phyloP scores from a whole-genome alignment of 2,888 invertebrate genomes.

The Schrankia costaestrigalis region DNA sequence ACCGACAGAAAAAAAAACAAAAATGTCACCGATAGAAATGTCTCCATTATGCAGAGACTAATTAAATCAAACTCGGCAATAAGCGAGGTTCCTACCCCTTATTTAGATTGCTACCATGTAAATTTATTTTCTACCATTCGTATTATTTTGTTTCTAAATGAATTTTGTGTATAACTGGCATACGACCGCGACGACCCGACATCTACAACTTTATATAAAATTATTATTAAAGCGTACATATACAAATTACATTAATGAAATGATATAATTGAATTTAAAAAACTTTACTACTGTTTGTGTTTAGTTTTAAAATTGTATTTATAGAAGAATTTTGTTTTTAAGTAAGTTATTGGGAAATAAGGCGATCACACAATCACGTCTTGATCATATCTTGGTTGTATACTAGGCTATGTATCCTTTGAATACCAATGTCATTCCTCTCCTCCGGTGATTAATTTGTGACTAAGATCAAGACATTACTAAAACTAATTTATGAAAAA shows the following conservation, averaged over 20 bases:
- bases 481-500: no score
- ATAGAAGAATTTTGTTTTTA: no score
- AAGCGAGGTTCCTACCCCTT: constrained; percentile 52
- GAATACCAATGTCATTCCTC: no score
- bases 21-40: constrained; percentile 42
- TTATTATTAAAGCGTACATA: constrained; percentile 56
- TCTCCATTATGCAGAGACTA: constrained; percentile 53
- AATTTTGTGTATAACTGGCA: constrained; percentile 57
- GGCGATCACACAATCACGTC: no score
- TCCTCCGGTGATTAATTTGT: no score
- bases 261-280: constrained; percentile 47
- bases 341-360: no score
- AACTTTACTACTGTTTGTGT: no score
- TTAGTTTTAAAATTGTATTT: no score
- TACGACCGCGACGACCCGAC: constrained; percentile 50
- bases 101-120: constrained; percentile 70
- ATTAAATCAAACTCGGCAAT: constrained; percentile 62
- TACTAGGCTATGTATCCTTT: no score
- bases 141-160: constrained; percentile 62
- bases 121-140: constrained; percentile 56
- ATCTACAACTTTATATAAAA: constrained; percentile 65
- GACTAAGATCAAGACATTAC: no score
- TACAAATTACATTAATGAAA: constrained; percentile 57
- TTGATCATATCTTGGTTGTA: no score
- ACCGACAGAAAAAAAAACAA: constrained; percentile 37